Percentiles rank a stretch among this genome's conserved stretches.
These are phyloP conservation scores for Ectropis crepuscularia DNA, from an alignment of 2,888 invertebrate genomes.

Conservation along the genomic window DNA sequence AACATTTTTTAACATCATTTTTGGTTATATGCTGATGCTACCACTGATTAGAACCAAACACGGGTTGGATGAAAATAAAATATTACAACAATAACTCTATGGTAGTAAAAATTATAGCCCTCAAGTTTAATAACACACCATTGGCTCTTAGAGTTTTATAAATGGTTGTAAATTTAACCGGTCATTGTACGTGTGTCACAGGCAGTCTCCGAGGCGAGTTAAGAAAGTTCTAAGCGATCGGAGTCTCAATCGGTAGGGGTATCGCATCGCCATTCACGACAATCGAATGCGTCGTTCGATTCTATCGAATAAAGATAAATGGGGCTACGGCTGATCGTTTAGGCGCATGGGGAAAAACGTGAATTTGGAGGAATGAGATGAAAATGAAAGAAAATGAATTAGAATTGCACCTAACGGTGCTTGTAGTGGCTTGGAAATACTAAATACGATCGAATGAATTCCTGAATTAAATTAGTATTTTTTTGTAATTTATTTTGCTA, in stretches of 20 bases:
- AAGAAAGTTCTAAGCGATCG: constrained; percentile 52
- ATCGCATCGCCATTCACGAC: constrained; percentile 53
- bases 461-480: no score
- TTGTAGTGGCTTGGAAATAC: no score
- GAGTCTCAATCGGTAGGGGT: constrained; percentile 57
- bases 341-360: constrained; percentile 46
- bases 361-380: constrained; percentile 42
- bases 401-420: constrained; percentile 1
- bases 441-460: no score
- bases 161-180: constrained; percentile 60
- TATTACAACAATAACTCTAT: constrained; percentile 21
- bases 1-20: no score
- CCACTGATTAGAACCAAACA: constrained; percentile 15
- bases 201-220: constrained; percentile 50
- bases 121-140: constrained; percentile 38
- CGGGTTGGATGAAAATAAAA: constrained; percentile 16
- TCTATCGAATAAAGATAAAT: constrained; percentile 80
- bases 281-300: constrained; percentile 68
- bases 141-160: constrained; percentile 53
- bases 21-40: constrained; percentile 7
- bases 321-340: constrained; percentile 63
- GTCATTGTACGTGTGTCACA: constrained; percentile 64
- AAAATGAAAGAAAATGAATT: background rate
- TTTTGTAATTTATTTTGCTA: no score
- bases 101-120: constrained; percentile 30